Base-by-base conservation (phyloP, 2,113 vertebrate species). In the Perca schrenkii region DNA sequence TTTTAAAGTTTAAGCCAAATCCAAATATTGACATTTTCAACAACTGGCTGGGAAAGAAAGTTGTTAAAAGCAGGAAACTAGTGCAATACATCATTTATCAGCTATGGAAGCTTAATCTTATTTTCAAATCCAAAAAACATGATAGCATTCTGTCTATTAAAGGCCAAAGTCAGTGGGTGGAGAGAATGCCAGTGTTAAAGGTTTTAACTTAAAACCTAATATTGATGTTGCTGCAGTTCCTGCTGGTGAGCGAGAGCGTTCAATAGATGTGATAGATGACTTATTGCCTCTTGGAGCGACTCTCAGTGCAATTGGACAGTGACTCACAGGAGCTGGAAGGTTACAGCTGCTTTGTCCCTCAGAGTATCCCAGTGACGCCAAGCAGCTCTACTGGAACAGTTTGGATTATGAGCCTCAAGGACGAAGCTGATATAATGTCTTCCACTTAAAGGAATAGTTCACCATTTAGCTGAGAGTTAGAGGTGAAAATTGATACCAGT, bases 221-320 rank as follows among this genome's bases (percentile, higher is more conserved):
- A 58, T 80, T 50, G 75, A 84, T 63, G 54, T 60, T 46, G 46
- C 49, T 61, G 49, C 75, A 46, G 53, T 11, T 74, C 50, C 65
- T 52, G 1, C 61, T 43, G 67, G 47, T 82, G 73, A 85, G 68
- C 50, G 63, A 70, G 61, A 79, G 65, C n/a, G 17, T 66, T 80
- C 70, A 53, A 84, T 77, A 82, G 63, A 74, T 62, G 67, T 63
- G 76, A 84, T 28, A 62, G 71, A 64, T 77, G 83, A 91, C 74
- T 67, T 74, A 61, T 73, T 82, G 85, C 71, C 56, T 68, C 52
- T 49, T 62, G 69, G 50, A 64, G 84, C 64, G 21, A 68, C 47
- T 57, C 84, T 58, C 15, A 11, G 0, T 66, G 65, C 56, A 52
- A 56, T 56, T 75, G 65, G 63, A 64, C 66, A 69, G 49, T n/a